phyloP scores from a whole-genome alignment of 2,888 invertebrate species.

The Ophonus ardosiacus region DNA sequence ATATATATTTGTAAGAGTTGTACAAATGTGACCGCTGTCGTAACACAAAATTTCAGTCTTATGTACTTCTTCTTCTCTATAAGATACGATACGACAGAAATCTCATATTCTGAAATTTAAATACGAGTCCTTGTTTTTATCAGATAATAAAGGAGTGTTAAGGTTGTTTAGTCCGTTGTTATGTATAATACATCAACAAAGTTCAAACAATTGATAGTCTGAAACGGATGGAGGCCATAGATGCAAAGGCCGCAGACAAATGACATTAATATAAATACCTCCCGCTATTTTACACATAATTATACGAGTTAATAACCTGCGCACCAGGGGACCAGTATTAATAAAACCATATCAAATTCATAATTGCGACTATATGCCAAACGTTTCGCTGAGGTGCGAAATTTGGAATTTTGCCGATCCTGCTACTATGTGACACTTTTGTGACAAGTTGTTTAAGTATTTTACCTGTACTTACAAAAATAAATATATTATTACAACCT shows the following conservation, averaged over 20 bases:
- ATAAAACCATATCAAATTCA: background rate
- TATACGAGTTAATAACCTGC: background rate
- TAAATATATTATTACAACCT: background rate
- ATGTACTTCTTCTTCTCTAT: too few species aligned
- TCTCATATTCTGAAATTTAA: too few species aligned
- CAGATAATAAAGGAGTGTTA: background rate
- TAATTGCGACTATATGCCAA: background rate
- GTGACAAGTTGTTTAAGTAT: background rate
- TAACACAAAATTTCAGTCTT: too few species aligned
- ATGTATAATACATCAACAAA: background rate
- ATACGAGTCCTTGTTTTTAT: too few species aligned
- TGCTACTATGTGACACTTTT: background rate
- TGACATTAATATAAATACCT: constrained; percentile 25
- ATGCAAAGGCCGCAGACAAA: constrained; percentile 7
- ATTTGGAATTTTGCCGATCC: background rate
- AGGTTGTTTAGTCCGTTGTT: background rate
- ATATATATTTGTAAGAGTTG: too few species aligned
- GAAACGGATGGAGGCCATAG: constrained; percentile 13
- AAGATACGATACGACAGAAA: too few species aligned
- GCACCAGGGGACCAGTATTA: constrained; percentile 1
- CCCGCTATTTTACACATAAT: background rate
- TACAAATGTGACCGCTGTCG: too few species aligned
- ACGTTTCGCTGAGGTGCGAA: background rate
- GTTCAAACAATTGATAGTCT: constrained; percentile 11
- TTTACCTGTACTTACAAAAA: background rate